Base-by-base conservation (phyloP, 2,113 vertebrate genomes). In the Oostethus manadensis region DNA sequence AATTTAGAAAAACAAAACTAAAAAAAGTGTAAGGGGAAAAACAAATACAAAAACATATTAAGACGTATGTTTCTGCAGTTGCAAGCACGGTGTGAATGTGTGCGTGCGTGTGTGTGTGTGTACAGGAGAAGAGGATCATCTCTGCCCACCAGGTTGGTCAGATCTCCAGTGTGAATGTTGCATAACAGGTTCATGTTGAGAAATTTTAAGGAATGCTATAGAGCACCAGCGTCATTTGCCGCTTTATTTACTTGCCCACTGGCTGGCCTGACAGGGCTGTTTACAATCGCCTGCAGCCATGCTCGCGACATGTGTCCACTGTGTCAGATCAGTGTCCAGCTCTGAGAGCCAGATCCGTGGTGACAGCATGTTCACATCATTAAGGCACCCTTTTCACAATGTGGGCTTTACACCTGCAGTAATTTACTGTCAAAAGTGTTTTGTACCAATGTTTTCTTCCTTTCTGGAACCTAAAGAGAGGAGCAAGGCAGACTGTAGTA, bases 151-250 rank as follows among this genome's bases (percentile, higher is more conserved):
- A 46, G 70, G 47, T 77, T 60, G 61, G 58, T 73, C 49, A 56
- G 66, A 63, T 64, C 64, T 62, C 48, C 60, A 46, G 54, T 55
- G 63, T 64, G 50, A 70, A 61, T 48, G 76, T 82, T 82, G 67
- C 74, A 50, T 84, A 82, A 82, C 72, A 59, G 66, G 58, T 81
- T 76, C 77, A 83, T n/a, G 50, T 74, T 66, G 62, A 73, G 78
- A 76, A 68, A 79, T 74, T 84, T 84, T 42, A 42, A 42, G 77
- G 62, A 76, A 78, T 77, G 73, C 74, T 78, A 72, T 69, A 78
- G 73, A 50, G 65, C 58, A 45, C 45, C 60, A 61, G 75, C 56
- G 64, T 82, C 63, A 81, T 80, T 78, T 73, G 70, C 81, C 71
- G 73, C 60, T 79, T 78, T 74, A 78, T 82, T 81, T 68, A 80